Evolutionary conservation across 2,113 vertebrate genomes (phyloP).

Genomic region (Lepus americanus): DNA sequence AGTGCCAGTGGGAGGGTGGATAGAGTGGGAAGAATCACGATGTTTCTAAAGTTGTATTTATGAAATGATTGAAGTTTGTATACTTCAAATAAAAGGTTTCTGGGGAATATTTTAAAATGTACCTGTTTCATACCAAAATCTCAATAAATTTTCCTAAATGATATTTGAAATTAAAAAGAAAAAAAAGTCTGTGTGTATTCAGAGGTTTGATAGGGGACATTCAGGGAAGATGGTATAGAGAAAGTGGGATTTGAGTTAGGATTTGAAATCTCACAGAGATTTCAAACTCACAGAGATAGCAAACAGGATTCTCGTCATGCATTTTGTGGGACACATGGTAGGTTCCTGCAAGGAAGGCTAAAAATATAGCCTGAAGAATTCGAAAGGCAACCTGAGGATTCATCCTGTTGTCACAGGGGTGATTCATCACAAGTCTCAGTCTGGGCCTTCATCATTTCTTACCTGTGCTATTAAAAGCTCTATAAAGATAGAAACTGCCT

Average conservation of each 20-base stretch:
- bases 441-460: not conserved
- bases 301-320: not conserved
- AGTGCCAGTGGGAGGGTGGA: no score
- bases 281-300: not conserved
- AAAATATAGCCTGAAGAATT: not conserved
- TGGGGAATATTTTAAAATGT: not conserved
- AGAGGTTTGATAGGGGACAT: not conserved
- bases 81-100: no score
- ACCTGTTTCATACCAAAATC: not conserved
- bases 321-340: not conserved
- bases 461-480: not conserved
- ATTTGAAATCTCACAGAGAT: not conserved
- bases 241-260: not conserved
- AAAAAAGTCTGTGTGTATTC: not conserved
- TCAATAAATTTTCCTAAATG: not conserved
- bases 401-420: not conserved
- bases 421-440: not conserved
- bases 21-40: no score
- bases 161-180: conserved; percentile 1
- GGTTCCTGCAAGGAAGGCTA: not conserved
- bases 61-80: no score
- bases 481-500: not conserved
- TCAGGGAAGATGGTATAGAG: not conserved
- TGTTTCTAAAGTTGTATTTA: no score
- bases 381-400: not conserved